These are phyloP conservation scores for Acrocephalus scirpaceus DNA, from an alignment of 2,797 vertebrate species.

Conservation along the genomic window DNA sequence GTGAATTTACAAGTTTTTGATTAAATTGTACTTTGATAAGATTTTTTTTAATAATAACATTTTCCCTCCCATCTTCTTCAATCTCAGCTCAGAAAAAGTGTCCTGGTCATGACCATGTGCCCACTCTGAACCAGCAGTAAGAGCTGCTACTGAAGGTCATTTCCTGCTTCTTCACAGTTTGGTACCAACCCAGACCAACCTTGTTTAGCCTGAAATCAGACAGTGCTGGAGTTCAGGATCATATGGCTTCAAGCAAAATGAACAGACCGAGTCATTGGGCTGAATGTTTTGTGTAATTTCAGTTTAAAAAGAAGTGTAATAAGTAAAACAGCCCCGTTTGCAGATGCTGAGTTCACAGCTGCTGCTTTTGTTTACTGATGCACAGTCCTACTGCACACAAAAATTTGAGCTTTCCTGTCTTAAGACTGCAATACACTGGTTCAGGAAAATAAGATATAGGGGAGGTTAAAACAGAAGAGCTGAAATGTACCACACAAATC, in stretches of 20 bases:
- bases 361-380: conserved; percentile 22
- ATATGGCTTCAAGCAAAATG: background rate
- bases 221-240: background rate
- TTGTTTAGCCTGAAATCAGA: conserved; percentile 12
- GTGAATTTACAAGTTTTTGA: background rate
- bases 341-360: background rate
- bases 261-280: background rate
- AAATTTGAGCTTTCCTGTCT: background rate
- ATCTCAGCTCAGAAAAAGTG: background rate
- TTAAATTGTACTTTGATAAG: background rate
- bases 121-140: background rate
- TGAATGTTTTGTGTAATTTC: background rate
- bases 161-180: background rate
- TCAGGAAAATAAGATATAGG: background rate
- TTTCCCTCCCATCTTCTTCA: background rate
- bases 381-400: background rate
- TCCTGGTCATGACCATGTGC: background rate
- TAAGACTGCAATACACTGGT: background rate
- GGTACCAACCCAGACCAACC: background rate
- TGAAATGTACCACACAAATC: background rate
- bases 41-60: background rate
- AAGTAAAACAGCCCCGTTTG: background rate
- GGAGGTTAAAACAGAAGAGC: background rate
- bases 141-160: background rate
- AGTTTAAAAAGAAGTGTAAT: background rate